Percentiles rank a stretch among this genome's conserved stretches.
Conservation (phyloP, 2,797 vertebrate genomes). For the Acanthornis magna region DNA sequence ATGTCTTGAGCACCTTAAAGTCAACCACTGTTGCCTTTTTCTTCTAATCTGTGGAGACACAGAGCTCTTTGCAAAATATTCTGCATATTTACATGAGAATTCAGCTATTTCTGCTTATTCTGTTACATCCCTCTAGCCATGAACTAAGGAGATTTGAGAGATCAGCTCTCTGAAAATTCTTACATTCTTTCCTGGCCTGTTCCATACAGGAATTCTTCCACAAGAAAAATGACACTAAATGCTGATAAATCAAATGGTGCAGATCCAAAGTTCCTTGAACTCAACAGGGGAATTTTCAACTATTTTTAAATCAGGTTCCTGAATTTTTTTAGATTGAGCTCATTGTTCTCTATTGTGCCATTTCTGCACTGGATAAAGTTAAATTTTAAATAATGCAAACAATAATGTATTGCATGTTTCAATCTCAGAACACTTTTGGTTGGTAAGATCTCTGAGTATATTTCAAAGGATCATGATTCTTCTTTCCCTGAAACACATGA, state of each 20-base stretch:
- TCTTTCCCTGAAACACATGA: not conserved
- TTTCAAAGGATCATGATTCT: not conserved
- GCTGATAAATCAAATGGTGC: not conserved
- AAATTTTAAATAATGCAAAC: not conserved
- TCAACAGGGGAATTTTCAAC: not conserved
- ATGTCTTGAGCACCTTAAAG: not conserved
- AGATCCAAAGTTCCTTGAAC: not conserved
- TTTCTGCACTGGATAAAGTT: not conserved
- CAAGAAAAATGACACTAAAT: not conserved
- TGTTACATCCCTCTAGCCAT: not conserved
- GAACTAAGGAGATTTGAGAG: not conserved
- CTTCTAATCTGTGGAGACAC: not conserved
- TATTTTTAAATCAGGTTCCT: not conserved
- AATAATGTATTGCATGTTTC: not conserved
- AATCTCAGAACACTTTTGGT: not conserved
- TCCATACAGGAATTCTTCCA: not conserved
- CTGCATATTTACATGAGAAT: not conserved
- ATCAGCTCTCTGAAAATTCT: not conserved
- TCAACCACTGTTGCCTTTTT: not conserved
- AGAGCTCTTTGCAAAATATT: not conserved
- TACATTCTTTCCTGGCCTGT: not conserved
- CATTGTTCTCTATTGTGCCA: not conserved
- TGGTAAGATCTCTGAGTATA: not conserved
- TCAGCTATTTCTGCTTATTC: not conserved
- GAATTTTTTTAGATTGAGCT: not conserved